Evolutionary conservation across 2,113 vertebrate species (phyloP).

Genomic region (Xenotilapia leptura): DNA sequence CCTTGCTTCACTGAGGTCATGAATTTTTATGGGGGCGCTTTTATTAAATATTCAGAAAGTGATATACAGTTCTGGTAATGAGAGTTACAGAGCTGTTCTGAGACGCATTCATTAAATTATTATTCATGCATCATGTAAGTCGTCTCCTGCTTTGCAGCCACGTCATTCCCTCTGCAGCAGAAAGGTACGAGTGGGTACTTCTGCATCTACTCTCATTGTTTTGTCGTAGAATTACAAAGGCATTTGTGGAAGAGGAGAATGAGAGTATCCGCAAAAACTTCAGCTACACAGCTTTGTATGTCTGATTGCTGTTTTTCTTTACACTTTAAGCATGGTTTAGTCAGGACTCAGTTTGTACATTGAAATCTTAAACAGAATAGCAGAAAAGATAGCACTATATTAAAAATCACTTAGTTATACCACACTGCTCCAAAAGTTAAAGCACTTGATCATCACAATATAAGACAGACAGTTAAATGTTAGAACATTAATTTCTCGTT

Average conservation of each 20-base stretch:
- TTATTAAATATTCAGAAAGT: constrained; percentile 25
- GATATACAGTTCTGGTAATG: neutral
- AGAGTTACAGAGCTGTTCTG: neutral
- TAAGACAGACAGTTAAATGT: neutral
- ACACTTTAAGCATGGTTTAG: neutral
- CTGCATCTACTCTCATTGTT: neutral
- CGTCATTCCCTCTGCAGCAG: neutral
- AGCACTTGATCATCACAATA: neutral
- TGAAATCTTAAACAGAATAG: neutral
- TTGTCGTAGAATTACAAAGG: fast-evolving
- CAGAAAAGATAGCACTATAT: neutral
- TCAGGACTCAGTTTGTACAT: neutral
- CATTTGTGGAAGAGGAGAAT: neutral
- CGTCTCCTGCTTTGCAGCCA: neutral
- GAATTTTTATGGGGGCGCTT: neutral
- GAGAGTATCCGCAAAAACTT: neutral
- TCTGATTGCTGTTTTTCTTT: neutral
- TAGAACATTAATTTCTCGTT: neutral
- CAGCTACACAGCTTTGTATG: neutral
- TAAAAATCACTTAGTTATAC: neutral
- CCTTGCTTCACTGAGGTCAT: neutral
- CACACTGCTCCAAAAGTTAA: neutral
- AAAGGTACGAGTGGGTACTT: neutral
- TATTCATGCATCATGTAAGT: neutral
- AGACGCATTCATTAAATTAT: neutral